Base-by-base conservation (phyloP, 2,888 invertebrate species). In the Slavum lentiscoides region DNA sequence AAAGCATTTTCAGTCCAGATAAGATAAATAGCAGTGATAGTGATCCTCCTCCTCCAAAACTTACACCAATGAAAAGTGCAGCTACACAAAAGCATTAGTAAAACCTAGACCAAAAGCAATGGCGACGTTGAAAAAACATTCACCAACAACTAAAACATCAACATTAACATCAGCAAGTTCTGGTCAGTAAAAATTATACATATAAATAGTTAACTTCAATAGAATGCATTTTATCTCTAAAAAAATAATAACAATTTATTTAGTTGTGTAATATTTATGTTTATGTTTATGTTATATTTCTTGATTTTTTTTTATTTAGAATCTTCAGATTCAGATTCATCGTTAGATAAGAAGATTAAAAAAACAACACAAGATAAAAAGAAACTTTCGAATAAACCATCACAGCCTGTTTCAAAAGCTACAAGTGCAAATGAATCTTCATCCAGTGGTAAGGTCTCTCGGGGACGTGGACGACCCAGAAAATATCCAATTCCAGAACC, bases 1-100 rank as follows among this genome's bases (percentile, higher is more conserved):
- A 85, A 83, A 86, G 93, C 85, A 94, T 94, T 85, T 94, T 94
- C 85, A 94, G 94, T 76, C 93, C 94, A 0, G 93, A 93, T 84
- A 93, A 93, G 83, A 90, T 91, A 83, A 91, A 91, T n/a, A 91
- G 91, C 84, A 91, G 91, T 83, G 89, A 89, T 82, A 86, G 80
- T 64, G 80, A 85, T 73, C 86, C 87, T 23, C 85, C 86, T 64
- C 86, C 87, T 17, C 85, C 87, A 3, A 89, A 89, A 85, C 83
- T 87, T 23, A 86, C 84, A 58, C 85, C 86, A 8, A 85, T 87
- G 82, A 88, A 89, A 84, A 85, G 61, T 66, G 70, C 82, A 21
- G 74, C 83, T 23, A 67, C 77, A 49, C 82, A 83, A 81, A 82
- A 74, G 67, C 62, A n/a, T 62, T 81, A 21, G 80, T 82, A 85